Evolutionary conservation across 2,888 invertebrate genomes (phyloP).

Genomic region (Tinea trinotella): DNA sequence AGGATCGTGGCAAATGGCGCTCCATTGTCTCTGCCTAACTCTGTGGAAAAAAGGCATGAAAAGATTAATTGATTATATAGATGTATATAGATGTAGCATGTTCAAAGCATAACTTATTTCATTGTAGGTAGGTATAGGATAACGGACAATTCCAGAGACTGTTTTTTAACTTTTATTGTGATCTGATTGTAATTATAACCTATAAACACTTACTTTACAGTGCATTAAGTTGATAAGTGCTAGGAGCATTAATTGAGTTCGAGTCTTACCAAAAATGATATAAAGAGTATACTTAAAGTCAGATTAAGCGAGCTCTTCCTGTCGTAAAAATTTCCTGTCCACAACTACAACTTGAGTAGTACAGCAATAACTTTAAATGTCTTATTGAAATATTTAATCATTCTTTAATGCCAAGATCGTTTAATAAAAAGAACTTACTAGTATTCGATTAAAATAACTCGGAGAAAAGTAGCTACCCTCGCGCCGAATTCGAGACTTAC

Average conservation of each 20-base stretch:
- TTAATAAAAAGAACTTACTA: not conserved
- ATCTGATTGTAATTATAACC: not conserved
- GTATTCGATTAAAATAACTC: not conserved
- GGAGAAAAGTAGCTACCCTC: not conserved
- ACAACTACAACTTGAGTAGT: not conserved
- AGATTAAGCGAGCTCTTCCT: conserved; percentile 1
- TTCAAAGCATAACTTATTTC: too few species aligned
- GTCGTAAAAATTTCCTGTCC: conserved; percentile 9
- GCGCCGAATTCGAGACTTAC: not conserved
- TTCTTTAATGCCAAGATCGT: conserved; percentile 8
- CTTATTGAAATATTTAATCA: conserved; percentile 10
- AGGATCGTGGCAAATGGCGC: too few species aligned
- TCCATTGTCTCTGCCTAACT: too few species aligned
- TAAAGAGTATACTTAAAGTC: conserved; percentile 1
- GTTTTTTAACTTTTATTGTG: too few species aligned
- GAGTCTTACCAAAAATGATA: not conserved
- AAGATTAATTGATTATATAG: too few species aligned
- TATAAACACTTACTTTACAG: not conserved
- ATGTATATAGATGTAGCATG: too few species aligned
- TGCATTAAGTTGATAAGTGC: not conserved
- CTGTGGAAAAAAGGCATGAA: too few species aligned
- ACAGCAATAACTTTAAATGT: conserved; percentile 1
- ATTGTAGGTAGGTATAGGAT: too few species aligned
- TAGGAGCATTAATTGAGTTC: not conserved
- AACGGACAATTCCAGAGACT: too few species aligned